Percentiles rank a stretch among this genome's conserved stretches.
Evolutionary conservation across 2,113 vertebrate genomes (phyloP).

Genomic region (Lasiurus borealis): DNA sequence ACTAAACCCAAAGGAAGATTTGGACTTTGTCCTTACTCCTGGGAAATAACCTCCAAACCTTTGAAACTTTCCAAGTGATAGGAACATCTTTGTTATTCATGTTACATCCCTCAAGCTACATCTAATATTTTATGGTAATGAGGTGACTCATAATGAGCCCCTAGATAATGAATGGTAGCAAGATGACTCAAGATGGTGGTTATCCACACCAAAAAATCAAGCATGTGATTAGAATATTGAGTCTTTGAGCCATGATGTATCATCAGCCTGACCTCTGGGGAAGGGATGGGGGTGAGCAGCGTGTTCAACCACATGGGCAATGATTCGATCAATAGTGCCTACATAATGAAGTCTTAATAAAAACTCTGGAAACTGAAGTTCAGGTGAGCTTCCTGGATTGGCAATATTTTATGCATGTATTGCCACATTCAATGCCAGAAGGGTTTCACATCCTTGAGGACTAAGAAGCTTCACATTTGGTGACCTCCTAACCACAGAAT

Average conservation of each 20-base stretch:
- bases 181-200: background rate
- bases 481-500: background rate
- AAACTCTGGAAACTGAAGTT: constrained; percentile 9
- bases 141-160: background rate
- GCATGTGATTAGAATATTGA: background rate
- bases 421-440: background rate
- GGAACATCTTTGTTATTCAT: background rate
- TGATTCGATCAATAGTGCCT: background rate
- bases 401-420: background rate
- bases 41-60: background rate
- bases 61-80: background rate
- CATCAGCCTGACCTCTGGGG: background rate
- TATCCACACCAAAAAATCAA: background rate
- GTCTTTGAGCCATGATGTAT: background rate
- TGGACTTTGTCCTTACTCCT: background rate
- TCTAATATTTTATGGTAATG: background rate
- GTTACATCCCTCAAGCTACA: background rate
- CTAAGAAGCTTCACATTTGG: background rate
- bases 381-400: background rate
- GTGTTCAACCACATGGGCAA: background rate
- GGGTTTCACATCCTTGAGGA: background rate
- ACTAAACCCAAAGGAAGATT: background rate
- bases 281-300: background rate
- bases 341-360: background rate
- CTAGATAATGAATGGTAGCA: background rate